A percentile compares a stretch with the other conserved stretches of the same genome.
Conservation (phyloP, 2,113 vertebrate genomes). For the Chaetodon auriga region DNA sequence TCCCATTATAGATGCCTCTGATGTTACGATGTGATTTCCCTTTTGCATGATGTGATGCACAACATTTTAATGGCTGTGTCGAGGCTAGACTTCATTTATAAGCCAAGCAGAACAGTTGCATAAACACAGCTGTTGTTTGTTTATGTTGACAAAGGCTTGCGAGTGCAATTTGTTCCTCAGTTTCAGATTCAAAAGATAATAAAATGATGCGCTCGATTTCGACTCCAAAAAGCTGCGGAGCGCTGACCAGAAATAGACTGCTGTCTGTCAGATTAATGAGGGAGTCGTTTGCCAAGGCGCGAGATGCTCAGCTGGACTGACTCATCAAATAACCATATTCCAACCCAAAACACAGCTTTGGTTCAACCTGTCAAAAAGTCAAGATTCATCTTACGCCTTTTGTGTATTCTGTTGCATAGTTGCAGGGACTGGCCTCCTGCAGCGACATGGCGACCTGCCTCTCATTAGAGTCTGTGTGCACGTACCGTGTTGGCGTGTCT, state of each 20-base stretch:
- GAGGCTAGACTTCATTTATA: constrained; percentile 32
- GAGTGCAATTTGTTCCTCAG: constrained; percentile 48
- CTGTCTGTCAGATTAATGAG: constrained; percentile 68
- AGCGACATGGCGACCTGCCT: not conserved
- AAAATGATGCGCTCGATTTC: constrained; percentile 48
- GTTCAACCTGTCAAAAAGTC: constrained; percentile 46
- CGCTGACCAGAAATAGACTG: constrained; percentile 57
- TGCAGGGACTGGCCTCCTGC: not conserved
- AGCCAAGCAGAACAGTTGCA: constrained; percentile 39
- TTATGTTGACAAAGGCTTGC: constrained; percentile 51
- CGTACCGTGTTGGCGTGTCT: not conserved
- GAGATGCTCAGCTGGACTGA: constrained; percentile 53
- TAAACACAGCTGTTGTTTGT: constrained; percentile 66
- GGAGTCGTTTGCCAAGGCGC: constrained; percentile 36
- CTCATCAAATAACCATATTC: constrained; percentile 57
- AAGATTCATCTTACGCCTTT: constrained; percentile 4
- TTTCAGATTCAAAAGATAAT: constrained; percentile 47
- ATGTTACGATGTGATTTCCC: constrained; percentile 31
- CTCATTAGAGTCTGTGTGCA: not conserved
- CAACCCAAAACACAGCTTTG: constrained; percentile 42
- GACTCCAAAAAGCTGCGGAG: constrained; percentile 25
- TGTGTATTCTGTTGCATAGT: not conserved
- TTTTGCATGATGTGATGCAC: constrained; percentile 31
- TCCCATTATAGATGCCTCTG: not conserved
- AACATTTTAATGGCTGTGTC: constrained; percentile 32